A percentile compares a stretch with the other conserved stretches of the same genome.
Evolutionary conservation across 1,140 invertebrate species (phyloP).

Genomic region (Acyrthosiphon pisum): DNA sequence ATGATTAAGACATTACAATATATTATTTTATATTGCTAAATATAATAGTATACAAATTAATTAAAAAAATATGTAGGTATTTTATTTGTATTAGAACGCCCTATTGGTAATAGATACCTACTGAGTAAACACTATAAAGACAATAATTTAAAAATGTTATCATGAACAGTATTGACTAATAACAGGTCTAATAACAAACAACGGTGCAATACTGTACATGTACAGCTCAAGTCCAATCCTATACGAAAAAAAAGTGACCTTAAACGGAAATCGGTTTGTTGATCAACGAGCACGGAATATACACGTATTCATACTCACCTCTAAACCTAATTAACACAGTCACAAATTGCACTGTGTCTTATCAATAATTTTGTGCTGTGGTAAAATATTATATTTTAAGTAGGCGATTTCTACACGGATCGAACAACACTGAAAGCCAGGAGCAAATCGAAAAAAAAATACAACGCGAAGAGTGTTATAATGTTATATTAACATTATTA

Average conservation of each 20-base stretch:
- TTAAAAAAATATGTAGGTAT: background rate
- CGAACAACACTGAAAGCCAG: background rate
- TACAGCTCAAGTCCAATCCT: background rate
- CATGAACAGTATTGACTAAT: background rate
- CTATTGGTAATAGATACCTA: background rate
- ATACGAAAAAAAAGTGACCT: background rate
- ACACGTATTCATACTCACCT: background rate
- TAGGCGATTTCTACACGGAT: background rate
- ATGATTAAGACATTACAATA: background rate
- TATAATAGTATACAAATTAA: background rate
- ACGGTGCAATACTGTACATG: background rate
- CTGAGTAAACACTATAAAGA: background rate
- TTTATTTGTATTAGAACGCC: background rate
- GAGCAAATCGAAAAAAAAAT: background rate
- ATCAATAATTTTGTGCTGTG: no score
- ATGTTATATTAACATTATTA: background rate
- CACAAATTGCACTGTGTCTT: background rate
- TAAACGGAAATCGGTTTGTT: background rate
- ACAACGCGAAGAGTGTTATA: background rate
- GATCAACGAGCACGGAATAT: background rate
- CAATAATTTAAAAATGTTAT: background rate
- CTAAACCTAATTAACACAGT: background rate
- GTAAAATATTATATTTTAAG: background rate
- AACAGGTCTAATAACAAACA: background rate
- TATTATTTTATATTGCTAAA: background rate